Evolutionary conservation across 2,113 vertebrate species (phyloP), one percentile per base, ranked within the genome.

Genomic region (Phoenicopterus ruber): DNA sequence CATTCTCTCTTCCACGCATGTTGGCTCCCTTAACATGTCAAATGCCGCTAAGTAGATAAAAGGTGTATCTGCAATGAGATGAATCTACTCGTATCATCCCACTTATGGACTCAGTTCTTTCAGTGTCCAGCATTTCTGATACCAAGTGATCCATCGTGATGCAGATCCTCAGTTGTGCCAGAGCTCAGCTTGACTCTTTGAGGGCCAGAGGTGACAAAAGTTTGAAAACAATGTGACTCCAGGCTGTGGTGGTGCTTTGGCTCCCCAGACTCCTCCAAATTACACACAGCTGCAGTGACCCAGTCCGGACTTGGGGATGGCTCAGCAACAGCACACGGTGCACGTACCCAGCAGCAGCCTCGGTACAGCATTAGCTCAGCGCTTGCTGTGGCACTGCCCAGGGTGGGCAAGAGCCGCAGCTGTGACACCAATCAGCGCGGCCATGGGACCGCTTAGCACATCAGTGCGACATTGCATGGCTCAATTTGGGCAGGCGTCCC

Each of bases 41-140:
- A 82, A 76, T 20, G 34, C 70, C 13, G 19, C 91, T 88, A 97
- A 94, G 77, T 55, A 94, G 86, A 86, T 95, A 74, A 95, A 91
- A 92, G 70, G 47, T 87, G 57, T 58, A 54, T 52, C 94, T 97
- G 89, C 70, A 66, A 36, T 26, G 88, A 91, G 73, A 66, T 69
- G 44, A 76, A 71, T 93, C 69, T 73, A 29, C 88, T 88, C 14
- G 0, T 62, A 67, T 49, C 2, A 1, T 73, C 38, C 25, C 26
- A 20, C 66, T 95, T 78, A 50, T 44, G 61, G 59, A 82, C 67
- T 90, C 57, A 2, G 9, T 77, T 97, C 62, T 57, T 81, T 38
- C 78, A n/a, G 25, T 78, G 94, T 70, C 69, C 92, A 80, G 92
- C 42, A 52, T 82, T 96, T 90, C 93, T 40, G 59, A 69, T 65